Percentiles rank a stretch among this genome's conserved stretches.
Evolutionary conservation across 2,113 vertebrate genomes (phyloP).

Genomic region (Ranitomeya imitator): DNA sequence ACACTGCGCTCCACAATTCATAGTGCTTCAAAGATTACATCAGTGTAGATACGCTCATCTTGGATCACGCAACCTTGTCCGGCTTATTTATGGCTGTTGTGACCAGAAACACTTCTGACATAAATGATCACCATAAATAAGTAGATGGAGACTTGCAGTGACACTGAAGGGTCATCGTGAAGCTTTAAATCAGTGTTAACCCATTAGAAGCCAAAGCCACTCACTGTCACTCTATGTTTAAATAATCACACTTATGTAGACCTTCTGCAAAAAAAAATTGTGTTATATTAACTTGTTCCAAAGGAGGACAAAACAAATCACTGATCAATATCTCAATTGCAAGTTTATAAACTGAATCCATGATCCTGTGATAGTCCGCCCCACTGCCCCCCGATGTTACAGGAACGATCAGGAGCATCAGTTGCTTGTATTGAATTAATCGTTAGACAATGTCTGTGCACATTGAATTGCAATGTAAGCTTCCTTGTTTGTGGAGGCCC

Average conservation of each 20-base stretch:
- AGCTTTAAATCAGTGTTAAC: background rate
- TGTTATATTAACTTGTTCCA: background rate
- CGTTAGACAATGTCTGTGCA: background rate
- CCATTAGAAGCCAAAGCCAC: background rate
- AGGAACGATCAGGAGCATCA: too few relatives aligned
- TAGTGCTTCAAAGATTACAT: constrained; percentile 65
- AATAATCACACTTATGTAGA: background rate
- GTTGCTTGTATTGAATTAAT: too few relatives aligned
- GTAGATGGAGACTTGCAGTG: constrained; percentile 65
- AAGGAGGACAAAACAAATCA: background rate
- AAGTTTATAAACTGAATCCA: background rate
- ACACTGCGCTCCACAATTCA: constrained; percentile 59
- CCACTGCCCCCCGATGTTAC: background rate
- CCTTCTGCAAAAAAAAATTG: background rate
- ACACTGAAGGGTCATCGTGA: constrained; percentile 57
- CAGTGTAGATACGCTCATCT: constrained; percentile 66
- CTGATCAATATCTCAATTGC: background rate
- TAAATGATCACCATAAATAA: constrained; percentile 71
- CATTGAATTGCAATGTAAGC: background rate
- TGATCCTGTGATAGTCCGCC: background rate
- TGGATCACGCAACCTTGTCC: constrained; percentile 74
- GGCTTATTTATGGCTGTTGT: constrained; percentile 75
- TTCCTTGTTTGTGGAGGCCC: background rate
- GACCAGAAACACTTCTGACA: constrained; percentile 73
- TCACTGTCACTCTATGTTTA: background rate